phyloP scores from a whole-genome alignment of 2,888 invertebrate genomes.

The Laothoe populi region DNA sequence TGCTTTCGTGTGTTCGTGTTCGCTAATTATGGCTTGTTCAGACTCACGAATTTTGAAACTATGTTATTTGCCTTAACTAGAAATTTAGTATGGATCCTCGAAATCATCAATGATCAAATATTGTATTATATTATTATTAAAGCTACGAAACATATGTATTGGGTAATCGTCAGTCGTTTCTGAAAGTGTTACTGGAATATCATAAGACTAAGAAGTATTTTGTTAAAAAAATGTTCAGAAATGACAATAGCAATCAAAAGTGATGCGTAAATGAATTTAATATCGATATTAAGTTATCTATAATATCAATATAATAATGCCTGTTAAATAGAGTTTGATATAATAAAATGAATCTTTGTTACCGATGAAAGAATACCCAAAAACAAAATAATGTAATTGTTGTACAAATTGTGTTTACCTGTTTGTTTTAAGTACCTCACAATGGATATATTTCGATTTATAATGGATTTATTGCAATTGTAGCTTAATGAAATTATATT shows the following conservation, averaged over 20 bases:
- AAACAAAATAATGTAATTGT: conserved; percentile 46
- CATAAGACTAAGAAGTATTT: neutral
- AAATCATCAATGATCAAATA: neutral
- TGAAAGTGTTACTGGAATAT: neutral
- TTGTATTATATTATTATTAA: conserved; percentile 10
- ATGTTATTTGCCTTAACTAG: conserved; percentile 20
- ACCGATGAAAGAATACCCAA: conserved; percentile 32
- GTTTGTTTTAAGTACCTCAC: conserved; percentile 52
- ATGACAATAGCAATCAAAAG: neutral
- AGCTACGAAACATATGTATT: neutral
- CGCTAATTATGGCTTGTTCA: conserved; percentile 22
- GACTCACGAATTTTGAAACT: neutral
- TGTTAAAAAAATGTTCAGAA: conserved; percentile 3
- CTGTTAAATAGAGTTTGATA: conserved; percentile 36
- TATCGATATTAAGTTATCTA: conserved; percentile 5
- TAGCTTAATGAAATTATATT: conserved; percentile 38
- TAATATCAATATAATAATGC: conserved; percentile 7
- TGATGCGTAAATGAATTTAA: conserved; percentile 17
- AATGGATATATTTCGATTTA: conserved; percentile 42
- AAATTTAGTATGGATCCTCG: neutral
- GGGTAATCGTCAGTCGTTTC: neutral
- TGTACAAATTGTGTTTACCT: conserved; percentile 66
- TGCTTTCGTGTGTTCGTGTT: conserved; percentile 1
- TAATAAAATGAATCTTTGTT: conserved; percentile 38
- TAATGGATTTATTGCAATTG: conserved; percentile 39